phyloP scores from a whole-genome alignment of 2,113 vertebrate genomes.

The Festucalex cinctus region DNA sequence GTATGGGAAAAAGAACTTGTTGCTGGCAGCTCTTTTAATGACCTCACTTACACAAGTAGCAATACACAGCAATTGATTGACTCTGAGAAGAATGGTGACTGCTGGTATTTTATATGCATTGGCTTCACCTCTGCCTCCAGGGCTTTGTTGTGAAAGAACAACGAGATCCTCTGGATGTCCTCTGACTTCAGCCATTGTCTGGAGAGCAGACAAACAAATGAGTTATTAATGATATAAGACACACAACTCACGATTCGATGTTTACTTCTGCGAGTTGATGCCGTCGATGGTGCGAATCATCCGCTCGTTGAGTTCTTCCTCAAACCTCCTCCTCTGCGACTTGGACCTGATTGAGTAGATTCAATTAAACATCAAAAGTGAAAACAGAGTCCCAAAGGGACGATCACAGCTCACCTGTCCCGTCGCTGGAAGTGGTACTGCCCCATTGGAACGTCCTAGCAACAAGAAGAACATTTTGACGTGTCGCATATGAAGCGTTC shows the following conservation, averaged over 20 bases:
- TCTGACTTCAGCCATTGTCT: conserved; percentile 99
- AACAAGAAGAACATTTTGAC: conserved; percentile 10
- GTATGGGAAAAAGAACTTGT: not conserved
- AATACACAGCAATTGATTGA: conserved; percentile 21
- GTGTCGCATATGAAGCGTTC: not conserved
- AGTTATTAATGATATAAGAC: too few relatives aligned
- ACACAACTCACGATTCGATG: too few relatives aligned
- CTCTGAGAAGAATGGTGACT: not conserved
- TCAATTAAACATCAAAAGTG: not conserved
- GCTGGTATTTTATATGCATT: conserved; percentile 22
- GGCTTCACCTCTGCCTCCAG: conserved; percentile 90
- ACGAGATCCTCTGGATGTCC: conserved; percentile 95
- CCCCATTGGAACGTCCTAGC: conserved; percentile 91
- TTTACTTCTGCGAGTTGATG: conserved; percentile 96
- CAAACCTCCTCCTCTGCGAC: conserved; percentile 94
- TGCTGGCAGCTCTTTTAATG: not conserved
- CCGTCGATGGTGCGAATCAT: conserved; percentile 98
- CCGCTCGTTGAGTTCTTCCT: conserved; percentile 93
- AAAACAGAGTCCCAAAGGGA: not conserved
- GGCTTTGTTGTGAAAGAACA: conserved; percentile 94
- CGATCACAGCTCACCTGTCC: conserved; percentile 78
- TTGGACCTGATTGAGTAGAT: conserved; percentile 75
- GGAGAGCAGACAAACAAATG: conserved; percentile 4
- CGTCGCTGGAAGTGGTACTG: conserved; percentile 90
- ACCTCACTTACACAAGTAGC: conserved; percentile 5